Evolutionary conservation across 2,797 vertebrate genomes (phyloP).

Genomic region (Bothrops alternatus): DNA sequence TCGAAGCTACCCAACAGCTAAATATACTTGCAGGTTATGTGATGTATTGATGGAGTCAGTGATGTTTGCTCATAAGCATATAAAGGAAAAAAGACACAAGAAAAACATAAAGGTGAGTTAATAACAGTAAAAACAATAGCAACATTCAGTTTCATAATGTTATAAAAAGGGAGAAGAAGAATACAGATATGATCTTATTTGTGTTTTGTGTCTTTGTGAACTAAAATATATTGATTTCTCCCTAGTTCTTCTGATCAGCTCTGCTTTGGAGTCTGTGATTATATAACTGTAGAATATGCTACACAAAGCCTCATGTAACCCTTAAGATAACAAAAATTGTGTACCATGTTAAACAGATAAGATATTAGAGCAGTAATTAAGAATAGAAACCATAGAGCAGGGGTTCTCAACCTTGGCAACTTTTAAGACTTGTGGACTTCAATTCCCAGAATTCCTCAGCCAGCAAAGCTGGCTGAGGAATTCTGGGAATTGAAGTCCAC

Average conservation of each 20-base stretch:
- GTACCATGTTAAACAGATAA: background rate
- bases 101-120: conserved; percentile 81
- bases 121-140: background rate
- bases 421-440: no score
- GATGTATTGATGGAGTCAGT: conserved; percentile 84
- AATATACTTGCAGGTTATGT: conserved; percentile 84
- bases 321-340: background rate
- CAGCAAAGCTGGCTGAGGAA: no score
- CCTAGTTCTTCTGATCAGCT: background rate
- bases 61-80: conserved; percentile 83
- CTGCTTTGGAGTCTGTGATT: background rate
- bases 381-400: no score
- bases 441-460: no score
- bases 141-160: background rate
- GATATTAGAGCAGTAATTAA: background rate
- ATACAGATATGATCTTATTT: background rate
- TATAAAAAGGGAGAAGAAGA: background rate
- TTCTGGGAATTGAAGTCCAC: no score
- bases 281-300: background rate
- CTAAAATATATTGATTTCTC: background rate
- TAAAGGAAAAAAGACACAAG: conserved; percentile 90
- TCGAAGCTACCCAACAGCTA: conserved; percentile 78
- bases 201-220: background rate
- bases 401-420: no score
- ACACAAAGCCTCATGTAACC: background rate